Evolutionary conservation across 2,888 invertebrate genomes (phyloP).

Genomic region (Aelia acuminata): DNA sequence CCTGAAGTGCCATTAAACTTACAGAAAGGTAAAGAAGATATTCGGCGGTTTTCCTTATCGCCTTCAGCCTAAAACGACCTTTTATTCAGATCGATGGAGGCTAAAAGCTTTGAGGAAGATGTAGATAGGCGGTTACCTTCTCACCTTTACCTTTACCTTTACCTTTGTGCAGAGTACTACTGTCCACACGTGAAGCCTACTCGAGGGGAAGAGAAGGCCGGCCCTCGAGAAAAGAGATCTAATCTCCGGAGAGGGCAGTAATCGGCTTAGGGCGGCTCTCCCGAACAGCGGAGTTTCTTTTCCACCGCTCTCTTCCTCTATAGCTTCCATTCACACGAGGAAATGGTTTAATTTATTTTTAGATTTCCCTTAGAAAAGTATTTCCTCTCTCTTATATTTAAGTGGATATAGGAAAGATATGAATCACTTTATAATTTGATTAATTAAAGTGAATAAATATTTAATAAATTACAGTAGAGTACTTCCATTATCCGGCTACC

Average conservation of each 20-base stretch:
- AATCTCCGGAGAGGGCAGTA: conserved; percentile 23
- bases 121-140: neutral
- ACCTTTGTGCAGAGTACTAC: neutral
- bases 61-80: neutral
- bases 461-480: too few relatives aligned
- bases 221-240: conserved; percentile 20
- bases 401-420: neutral
- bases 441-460: too few relatives aligned
- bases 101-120: neutral
- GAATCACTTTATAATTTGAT: neutral
- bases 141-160: too few relatives aligned
- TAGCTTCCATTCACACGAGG: neutral
- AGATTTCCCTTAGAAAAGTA: neutral
- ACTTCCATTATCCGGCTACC: too few relatives aligned
- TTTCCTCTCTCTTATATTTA: neutral
- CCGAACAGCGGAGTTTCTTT: conserved; percentile 16
- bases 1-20: neutral
- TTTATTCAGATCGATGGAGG: neutral
- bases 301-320: neutral
- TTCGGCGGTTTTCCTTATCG: neutral
- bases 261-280: conserved; percentile 41
- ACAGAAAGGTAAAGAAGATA: neutral
- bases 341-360: neutral
- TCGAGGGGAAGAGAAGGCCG: neutral
- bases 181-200: conserved; percentile 20